Base-by-base conservation (phyloP, 2,113 vertebrate species). In the Elephas maximus region DNA sequence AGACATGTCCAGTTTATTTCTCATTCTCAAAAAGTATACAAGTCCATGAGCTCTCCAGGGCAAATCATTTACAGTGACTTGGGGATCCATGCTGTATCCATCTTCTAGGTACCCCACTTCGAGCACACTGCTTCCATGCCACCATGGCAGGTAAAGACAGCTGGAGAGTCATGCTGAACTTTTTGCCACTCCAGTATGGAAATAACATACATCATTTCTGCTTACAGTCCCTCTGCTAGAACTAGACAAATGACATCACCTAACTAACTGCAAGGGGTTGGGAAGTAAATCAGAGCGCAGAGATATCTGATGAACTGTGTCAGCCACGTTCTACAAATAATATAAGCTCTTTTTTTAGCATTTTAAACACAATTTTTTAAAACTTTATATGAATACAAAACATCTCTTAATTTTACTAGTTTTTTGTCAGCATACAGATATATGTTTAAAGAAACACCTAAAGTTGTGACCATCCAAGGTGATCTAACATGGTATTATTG, bases 381-480 rank as follows among this genome's bases (percentile, higher is more conserved):
- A 96, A 79, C 26, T 92, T 74, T 74, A 87, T 93, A 76, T 96
- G 94, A 33, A 90, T 94, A 95, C 30, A 97, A 98, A 97, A 93
- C 93, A 79, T 71, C 12, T 30, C 69, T 94, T 96, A 94, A 97
- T 80, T 94, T 26, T 48, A 90, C 69, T 83, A 85, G 33, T 33
- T 45, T 91, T 94, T 93, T 94, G 93, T 88, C 51, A 86, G 24
- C 41, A 92, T 74, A 73, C 83, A 96, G 24, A 78, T 85, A 21
- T 77, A 71, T 57, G 79, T 85, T 94, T 78, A 93, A 93, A 51
- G n/a, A 88, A 94, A 95, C 30, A 95, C 15, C 23, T 93, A 78
- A 86, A 63, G 60, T 62, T 91, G 84, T 76, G 33, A 94, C 91
- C 48, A 30, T 89, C 78, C 28, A 77, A 41, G 21, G 33, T 94